Evolutionary conservation across 2,888 invertebrate genomes (phyloP).

Genomic region (Cryptocephalus primarius): DNA sequence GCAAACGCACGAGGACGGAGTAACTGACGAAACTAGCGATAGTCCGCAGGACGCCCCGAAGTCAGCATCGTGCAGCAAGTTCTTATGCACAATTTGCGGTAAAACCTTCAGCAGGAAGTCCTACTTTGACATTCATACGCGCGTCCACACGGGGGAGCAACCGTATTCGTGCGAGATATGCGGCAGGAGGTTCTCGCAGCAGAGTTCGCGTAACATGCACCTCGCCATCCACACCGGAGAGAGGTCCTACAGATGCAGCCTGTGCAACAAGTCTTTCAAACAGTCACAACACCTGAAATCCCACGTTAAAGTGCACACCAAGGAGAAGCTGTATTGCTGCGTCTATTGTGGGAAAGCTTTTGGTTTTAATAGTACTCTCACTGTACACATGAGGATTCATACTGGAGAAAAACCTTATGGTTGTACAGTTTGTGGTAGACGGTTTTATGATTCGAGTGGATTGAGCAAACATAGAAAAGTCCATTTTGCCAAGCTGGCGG

Average conservation of each 20-base stretch:
- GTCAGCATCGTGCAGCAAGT: conserved; percentile 6
- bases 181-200: conserved; percentile 18
- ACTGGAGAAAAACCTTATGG: conserved; percentile 16
- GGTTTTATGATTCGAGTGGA: conserved; percentile 17
- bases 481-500: conserved; percentile 4
- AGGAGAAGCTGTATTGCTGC: conserved; percentile 12
- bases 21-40: no score
- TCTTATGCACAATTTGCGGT: conserved; percentile 19
- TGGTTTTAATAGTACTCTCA: conserved; percentile 11
- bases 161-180: conserved; percentile 22
- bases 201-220: neutral
- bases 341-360: conserved; percentile 11
- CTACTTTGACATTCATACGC: conserved; percentile 15
- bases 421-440: conserved; percentile 14
- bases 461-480: conserved; percentile 18
- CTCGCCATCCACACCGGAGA: conserved; percentile 1
- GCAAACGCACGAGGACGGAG: no score
- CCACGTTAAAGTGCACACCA: conserved; percentile 11
- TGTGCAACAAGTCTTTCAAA: conserved; percentile 10
- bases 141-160: conserved; percentile 23
- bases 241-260: conserved; percentile 9
- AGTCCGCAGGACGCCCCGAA: no score
- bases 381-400: conserved; percentile 12
- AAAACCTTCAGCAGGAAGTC: conserved; percentile 18
- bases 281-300: conserved; percentile 11